A percentile compares a stretch with the other conserved stretches of the same genome.
Evolutionary conservation across 2,113 vertebrate species (phyloP).

Genomic region (Gobio gobio): DNA sequence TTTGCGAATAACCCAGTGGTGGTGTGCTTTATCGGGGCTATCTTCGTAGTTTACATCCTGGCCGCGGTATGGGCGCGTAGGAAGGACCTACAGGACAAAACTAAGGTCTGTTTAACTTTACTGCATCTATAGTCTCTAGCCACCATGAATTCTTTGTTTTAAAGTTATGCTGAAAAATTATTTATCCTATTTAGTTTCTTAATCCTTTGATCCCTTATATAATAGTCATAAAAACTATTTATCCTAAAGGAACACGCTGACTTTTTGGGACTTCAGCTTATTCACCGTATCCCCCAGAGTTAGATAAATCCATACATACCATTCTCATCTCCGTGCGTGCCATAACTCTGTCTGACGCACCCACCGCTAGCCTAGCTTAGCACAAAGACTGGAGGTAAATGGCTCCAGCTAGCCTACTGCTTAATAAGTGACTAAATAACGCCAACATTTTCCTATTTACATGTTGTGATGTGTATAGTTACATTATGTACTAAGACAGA

Average conservation of each 20-base stretch:
- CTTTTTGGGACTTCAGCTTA: no score
- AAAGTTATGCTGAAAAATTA: not conserved
- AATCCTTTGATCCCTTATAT: not conserved
- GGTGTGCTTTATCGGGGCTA: slow-evolving; percentile 86
- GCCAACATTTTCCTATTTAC: no score
- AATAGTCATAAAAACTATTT: not conserved
- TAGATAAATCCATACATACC: no score
- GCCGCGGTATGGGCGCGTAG: slow-evolving; percentile 87
- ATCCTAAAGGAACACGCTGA: not conserved
- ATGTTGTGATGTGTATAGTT: no score
- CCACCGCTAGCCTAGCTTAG: no score
- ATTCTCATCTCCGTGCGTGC: no score
- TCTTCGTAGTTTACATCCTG: slow-evolving; percentile 83
- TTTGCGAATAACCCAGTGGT: slow-evolving; percentile 91
- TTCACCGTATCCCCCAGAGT: no score
- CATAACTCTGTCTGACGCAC: no score
- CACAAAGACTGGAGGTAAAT: no score
- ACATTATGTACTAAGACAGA: no score
- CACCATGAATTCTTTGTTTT: not conserved
- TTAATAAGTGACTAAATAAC: no score
- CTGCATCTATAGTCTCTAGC: not conserved
- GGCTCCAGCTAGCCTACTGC: no score
- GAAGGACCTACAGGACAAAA: slow-evolving; percentile 88
- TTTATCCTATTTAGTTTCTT: not conserved
- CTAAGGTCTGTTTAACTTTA: slow-evolving; percentile 77